Evolutionary conservation across 2,797 vertebrate genomes (phyloP).

Genomic region (Falco concolor): DNA sequence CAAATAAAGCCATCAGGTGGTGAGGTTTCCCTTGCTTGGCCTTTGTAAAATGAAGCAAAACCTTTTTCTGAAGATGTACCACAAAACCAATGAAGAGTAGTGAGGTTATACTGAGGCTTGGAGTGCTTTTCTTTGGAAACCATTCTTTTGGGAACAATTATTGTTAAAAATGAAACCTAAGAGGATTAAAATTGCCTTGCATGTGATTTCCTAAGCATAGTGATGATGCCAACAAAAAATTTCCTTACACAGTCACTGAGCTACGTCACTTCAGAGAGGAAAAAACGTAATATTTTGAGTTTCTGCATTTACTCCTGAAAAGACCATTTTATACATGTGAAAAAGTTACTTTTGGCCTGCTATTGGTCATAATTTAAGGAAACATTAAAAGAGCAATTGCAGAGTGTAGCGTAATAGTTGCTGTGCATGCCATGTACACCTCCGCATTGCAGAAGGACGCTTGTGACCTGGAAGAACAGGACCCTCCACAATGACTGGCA

Average conservation of each 20-base stretch:
- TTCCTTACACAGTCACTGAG: neutral
- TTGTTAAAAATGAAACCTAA: neutral
- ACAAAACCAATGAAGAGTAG: neutral
- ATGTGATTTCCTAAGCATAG: neutral
- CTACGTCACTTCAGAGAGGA: neutral
- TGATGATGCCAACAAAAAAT: neutral
- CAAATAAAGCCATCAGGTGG: neutral
- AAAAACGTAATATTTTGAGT: neutral
- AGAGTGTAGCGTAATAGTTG: accelerated
- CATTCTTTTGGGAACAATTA: neutral
- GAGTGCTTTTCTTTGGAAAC: neutral
- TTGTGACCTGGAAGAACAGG: neutral
- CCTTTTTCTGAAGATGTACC: neutral
- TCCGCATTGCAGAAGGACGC: accelerated
- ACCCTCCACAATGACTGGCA: neutral
- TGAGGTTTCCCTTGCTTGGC: neutral
- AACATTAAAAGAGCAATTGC: neutral
- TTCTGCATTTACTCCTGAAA: neutral
- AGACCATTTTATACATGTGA: neutral
- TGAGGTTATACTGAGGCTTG: neutral
- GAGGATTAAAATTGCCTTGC: neutral
- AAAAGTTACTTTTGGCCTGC: neutral
- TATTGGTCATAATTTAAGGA: neutral
- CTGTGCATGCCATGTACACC: neutral
- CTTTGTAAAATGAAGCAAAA: neutral